Base-by-base conservation (phyloP, 2,113 vertebrate species). In the Gulo gulo region DNA sequence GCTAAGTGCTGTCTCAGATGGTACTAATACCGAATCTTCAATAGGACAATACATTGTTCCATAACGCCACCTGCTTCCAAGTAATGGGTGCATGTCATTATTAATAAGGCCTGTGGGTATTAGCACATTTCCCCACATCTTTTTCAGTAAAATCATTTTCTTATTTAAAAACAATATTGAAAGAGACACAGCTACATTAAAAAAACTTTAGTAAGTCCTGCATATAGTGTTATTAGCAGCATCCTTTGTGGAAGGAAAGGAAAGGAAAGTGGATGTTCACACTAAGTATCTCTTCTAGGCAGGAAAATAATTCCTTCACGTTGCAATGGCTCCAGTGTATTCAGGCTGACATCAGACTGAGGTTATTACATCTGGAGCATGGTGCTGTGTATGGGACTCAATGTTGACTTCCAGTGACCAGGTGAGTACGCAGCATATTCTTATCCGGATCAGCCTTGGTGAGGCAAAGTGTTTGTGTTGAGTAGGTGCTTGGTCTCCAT, bases 121-220 rank as follows among this genome's bases (percentile, higher is more conserved):
- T 78, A 61, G 5, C 29, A 42, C 2, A 69, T 88, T 76, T 76
- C 34, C 39, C 47, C 74, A 61, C 23, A 42, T 59, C 11, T 23
- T 89, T 89, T 89, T 92, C 23, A 63, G 31, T 23, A 71, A 94
- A 36, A 39, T n/a, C 0, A 29, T 50, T 83, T 96, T 92, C 83
- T 88, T 78, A 39, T 88, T 92, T 78, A 88, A 83, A 82, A 89
- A 61, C 52, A 89, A 89, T 84, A 69, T 52, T 67, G 63, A 65
- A 18, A 74, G 84, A 85, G 57, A 69, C 29, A 84, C 24, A 71
- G 42, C 50, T 82, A 82, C 15, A 20, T 76, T 47, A 91, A 94
- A 65, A 65, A 55, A 29, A 45, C 61, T 71, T 74, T 81, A 93
- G 26, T 87, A 39, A 61, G 26, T 80, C 57, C 29, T 57, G 29